Percentiles rank a stretch among this genome's conserved stretches.
These are phyloP conservation scores for Ennomos quercinarius DNA, from an alignment of 2,888 invertebrate genomes.

Conservation along the genomic window DNA sequence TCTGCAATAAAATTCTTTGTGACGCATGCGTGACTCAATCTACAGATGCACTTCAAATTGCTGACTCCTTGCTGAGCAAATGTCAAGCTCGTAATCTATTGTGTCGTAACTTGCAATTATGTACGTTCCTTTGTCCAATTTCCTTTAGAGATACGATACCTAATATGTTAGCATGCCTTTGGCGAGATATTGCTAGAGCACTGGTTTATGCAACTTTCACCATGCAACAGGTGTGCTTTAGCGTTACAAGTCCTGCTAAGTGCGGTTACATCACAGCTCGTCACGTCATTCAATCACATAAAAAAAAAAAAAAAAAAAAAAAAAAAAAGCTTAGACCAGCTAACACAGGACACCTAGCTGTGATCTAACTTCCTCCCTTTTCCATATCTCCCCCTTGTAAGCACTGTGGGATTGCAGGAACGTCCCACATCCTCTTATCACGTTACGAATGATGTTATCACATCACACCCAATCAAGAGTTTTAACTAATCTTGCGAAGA, in stretches of 20 bases:
- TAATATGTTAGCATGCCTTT: conserved; percentile 37
- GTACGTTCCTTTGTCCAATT: conserved; percentile 50
- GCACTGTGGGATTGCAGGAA: no score
- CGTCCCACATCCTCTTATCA: no score
- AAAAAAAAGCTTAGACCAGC: conserved; percentile 34
- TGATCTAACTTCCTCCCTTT: conserved; percentile 18
- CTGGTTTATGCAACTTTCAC: conserved; percentile 59
- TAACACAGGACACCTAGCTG: conserved; percentile 34
- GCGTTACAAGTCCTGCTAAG: conserved; percentile 51
- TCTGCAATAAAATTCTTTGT: conserved; percentile 47
- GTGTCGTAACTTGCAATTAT: conserved; percentile 38
- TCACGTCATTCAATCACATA: no score
- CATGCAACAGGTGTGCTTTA: conserved; percentile 56
- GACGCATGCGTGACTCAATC: conserved; percentile 51
- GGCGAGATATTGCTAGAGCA: conserved; percentile 37
- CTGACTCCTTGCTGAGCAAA: conserved; percentile 39
- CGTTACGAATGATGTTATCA: no score
- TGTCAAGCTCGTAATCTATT: conserved; percentile 39
- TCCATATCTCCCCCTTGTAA: conserved; percentile 3
- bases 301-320: no score
- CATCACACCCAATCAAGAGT: no score
- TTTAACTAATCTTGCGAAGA: no score
- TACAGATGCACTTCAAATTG: conserved; percentile 50
- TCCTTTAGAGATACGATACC: conserved; percentile 34
- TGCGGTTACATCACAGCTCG: conserved; percentile 63